These are phyloP conservation scores for Odontophorus gujanensis DNA, from an alignment of 2,113 vertebrate species.

Conservation along the genomic window DNA sequence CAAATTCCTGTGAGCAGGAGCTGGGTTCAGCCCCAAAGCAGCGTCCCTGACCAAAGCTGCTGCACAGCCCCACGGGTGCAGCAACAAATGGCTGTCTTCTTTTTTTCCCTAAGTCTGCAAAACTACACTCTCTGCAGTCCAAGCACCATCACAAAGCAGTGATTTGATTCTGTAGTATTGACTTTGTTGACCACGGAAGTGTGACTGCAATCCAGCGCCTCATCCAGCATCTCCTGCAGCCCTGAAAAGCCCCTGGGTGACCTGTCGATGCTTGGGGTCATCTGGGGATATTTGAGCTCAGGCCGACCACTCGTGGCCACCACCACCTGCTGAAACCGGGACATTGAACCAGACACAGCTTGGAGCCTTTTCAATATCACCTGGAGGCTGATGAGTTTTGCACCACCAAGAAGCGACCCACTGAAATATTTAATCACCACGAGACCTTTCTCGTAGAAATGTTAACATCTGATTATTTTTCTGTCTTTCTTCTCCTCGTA, in stretches of 20 bases:
- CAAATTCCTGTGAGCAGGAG: background rate
- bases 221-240: background rate
- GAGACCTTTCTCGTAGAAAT: slow-evolving; percentile 37
- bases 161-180: background rate
- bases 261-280: background rate
- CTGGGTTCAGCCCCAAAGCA: background rate
- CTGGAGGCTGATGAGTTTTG: slow-evolving; percentile 67
- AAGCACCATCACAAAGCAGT: background rate
- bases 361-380: slow-evolving; percentile 45
- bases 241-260: background rate
- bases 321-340: slow-evolving; percentile 10
- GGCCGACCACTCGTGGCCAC: background rate
- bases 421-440: slow-evolving; percentile 57
- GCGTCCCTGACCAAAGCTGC: background rate
- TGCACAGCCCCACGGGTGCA: background rate
- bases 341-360: background rate
- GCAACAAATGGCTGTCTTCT: background rate
- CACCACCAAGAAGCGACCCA: slow-evolving; percentile 43
- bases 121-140: background rate
- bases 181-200: background rate
- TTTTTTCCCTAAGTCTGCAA: background rate
- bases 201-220: background rate
- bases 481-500: fast-evolving
- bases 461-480: slow-evolving; percentile 3
- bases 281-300: background rate